Evolutionary conservation across 2,888 invertebrate genomes (phyloP), one percentile per base, ranked within the genome.

Genomic region (Epinotia brunnichana): DNA sequence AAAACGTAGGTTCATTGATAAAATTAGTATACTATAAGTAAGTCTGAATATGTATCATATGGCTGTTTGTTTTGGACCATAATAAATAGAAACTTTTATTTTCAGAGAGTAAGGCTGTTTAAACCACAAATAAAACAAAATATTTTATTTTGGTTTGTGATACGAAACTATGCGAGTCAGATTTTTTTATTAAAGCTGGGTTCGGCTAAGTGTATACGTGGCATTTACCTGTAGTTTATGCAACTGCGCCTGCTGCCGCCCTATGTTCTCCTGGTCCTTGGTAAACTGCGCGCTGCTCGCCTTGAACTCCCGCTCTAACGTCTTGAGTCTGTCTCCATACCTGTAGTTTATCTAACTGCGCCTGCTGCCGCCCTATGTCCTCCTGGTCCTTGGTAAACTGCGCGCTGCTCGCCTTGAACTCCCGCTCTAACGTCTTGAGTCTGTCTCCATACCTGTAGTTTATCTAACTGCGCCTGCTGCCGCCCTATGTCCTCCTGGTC

Each of bases 371-470:
- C 2, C 94, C 94, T 56, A 96, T 91, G 68, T 91, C 88, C 9
- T 89, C 89, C 81, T 94, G 94, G 81, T 97, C 96, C 70, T 94
- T 94, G 64, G 94, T 91, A 85, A 95, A 96, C 75, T 96, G 96
- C 2, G 94, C 90, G 76, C 96, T 95, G 75, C 95, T 95, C 69
- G 94, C 92, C 73, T 95, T 94, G 80, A 96, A 92, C 77, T 97
- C 96, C 15, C 88, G 89, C 83, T 96, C 94, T 81, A 97, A 95
- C 54, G 94, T 92, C 69, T 91, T 94, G 21, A 98, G 89, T 44
- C 96, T 90, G 62, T 90, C 92, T 70, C 94, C 94, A 5, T 21
- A 29, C 60, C 60, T 44, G 13, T 2, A 17, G 59, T 85, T 85
- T 85, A 39, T 94, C 90, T 0, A 87, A 77, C 54, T 87, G 80